Evolutionary conservation across 1,140 invertebrate genomes (phyloP), one percentile per base, ranked within the genome.

Genomic region (Drosophila littoralis): DNA sequence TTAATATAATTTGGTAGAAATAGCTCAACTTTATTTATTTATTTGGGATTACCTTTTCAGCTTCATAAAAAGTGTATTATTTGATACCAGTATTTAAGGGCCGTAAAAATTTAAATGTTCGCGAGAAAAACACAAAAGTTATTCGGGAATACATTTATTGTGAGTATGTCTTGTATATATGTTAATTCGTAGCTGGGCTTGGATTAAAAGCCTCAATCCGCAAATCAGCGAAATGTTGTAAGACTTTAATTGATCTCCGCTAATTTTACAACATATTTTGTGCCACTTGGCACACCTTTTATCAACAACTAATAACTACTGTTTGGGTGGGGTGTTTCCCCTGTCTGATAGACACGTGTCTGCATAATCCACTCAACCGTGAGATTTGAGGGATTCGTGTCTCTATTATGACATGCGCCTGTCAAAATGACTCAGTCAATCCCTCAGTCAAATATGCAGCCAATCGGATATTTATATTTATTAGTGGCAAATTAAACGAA

Each of bases 401-500:
- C 51, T 77, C 13, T 50, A 77, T 80, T 78, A 77, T 90, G 84
- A 81, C 84, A 78, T 74, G 68, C 50, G 70, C 45, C 52, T 65
- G 76, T 67, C 65, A 67, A 67, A 33, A 63, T 36, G 43, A 32
- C n/a, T 58, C 54, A 50, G 33, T 13, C 28, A 35, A n/a, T 35
- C 61, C 35, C 45, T 68, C 42, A 55, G 8, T 58, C 69, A 75
- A 22, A 35, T 38, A 81, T 12, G 46, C 65, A 55, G 43, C 10
- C 40, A 65, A 35, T 45, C 52, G 38, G 68, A 38, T 61, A 80
- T 88, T 86, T 77, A 89, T 79, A 77, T 74, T 86, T 72, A 76
- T 61, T 51, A 61, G 69, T 66, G 68, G 66, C 79, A 79, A 83
- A 88, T 83, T 86, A 79, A 76, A 83, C 48, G 75, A 78, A 66